These are phyloP conservation scores for Hemiprocne comata DNA, from an alignment of 2,113 vertebrate genomes.

Conservation along the genomic window DNA sequence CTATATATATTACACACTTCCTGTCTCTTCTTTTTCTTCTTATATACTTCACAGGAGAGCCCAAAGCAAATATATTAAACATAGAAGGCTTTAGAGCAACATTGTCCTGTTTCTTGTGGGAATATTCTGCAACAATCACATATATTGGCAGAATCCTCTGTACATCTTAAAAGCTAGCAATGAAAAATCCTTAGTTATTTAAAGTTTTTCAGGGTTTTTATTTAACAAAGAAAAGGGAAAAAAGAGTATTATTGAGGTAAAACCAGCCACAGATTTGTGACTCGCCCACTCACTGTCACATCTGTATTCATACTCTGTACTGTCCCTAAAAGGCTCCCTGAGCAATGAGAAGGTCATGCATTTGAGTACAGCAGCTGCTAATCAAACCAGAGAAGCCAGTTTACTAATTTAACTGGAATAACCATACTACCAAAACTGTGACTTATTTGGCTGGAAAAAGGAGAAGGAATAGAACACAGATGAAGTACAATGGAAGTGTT, in stretches of 20 bases:
- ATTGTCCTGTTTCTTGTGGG: background rate
- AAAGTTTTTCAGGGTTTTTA: background rate
- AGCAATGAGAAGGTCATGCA: background rate
- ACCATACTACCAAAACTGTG: background rate
- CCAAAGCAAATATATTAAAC: slow-evolving; percentile 39
- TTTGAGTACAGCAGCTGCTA: background rate
- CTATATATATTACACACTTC: background rate
- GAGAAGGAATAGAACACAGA: background rate
- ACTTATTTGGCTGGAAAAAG: background rate
- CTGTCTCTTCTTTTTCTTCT: slow-evolving; percentile 10
- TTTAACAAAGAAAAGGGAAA: background rate
- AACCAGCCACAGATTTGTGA: background rate
- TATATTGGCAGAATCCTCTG: background rate
- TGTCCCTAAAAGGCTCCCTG: background rate
- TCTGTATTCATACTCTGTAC: background rate
- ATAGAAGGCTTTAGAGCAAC: background rate
- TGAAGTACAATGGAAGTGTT: background rate
- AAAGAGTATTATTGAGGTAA: background rate
- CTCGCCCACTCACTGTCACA: background rate
- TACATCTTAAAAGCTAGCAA: background rate
- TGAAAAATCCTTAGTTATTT: background rate
- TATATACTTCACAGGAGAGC: slow-evolving; percentile 24
- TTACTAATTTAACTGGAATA: background rate
- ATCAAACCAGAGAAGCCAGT: background rate
- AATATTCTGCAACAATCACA: background rate